A percentile compares a stretch with the other conserved stretches of the same genome.
Conservation (phyloP, 2,113 vertebrate species). For the Catharus bicknelli region DNA sequence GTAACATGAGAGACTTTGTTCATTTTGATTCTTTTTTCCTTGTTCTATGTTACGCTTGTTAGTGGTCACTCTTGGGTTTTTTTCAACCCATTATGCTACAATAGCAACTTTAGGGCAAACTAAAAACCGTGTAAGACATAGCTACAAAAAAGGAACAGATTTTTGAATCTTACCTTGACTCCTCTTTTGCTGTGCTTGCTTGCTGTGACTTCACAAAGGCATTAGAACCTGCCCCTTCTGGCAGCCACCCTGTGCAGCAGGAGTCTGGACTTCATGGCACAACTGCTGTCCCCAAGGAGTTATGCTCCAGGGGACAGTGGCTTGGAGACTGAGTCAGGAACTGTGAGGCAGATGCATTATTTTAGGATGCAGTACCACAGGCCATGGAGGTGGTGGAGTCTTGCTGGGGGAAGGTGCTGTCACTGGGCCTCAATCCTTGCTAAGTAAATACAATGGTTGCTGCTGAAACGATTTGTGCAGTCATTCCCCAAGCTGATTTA, state of each 20-base stretch:
- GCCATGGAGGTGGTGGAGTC: background rate
- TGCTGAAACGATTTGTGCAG: background rate
- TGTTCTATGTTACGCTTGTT: background rate
- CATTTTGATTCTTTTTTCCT: background rate
- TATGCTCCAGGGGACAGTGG: fast-evolving
- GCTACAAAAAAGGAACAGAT: background rate
- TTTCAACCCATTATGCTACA: background rate
- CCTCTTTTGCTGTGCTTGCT: background rate
- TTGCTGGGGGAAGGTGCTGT: background rate
- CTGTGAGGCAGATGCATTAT: background rate
- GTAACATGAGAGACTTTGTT: background rate
- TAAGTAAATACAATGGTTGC: background rate
- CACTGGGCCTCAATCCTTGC: fast-evolving
- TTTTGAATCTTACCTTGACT: background rate
- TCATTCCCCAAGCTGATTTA: background rate
- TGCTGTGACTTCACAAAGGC: fast-evolving
- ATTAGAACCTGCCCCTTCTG: background rate
- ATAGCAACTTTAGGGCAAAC: background rate
- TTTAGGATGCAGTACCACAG: background rate
- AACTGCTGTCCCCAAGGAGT: background rate
- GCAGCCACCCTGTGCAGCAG: background rate
- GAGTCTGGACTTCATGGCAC: background rate
- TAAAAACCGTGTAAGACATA: background rate
- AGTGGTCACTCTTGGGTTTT: background rate
- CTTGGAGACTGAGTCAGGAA: background rate